A percentile compares a stretch with the other conserved stretches of the same genome.
Conservation (phyloP, 2,888 invertebrate genomes). For the Lagria hirta region DNA sequence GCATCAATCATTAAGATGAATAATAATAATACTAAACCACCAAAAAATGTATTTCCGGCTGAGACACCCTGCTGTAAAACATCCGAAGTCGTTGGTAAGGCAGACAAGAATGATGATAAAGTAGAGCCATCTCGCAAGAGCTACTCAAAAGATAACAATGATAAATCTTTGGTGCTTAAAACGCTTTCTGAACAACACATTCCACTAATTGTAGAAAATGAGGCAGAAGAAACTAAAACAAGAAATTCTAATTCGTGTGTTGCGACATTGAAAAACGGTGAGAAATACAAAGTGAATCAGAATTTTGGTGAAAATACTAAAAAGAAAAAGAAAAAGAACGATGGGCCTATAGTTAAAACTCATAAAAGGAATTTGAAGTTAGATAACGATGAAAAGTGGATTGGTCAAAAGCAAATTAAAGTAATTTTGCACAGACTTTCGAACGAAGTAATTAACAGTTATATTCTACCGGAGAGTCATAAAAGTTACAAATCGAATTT, state of each 20-base stretch:
- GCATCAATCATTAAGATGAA: no score
- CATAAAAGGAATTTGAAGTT: no score
- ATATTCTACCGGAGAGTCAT: constrained; percentile 12
- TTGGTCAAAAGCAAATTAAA: constrained; percentile 19
- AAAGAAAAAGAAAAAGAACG: no score
- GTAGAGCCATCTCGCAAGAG: no score
- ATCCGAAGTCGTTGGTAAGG: constrained; percentile 3
- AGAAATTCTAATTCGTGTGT: no score
- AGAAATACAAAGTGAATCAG: background rate
- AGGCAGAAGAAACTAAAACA: constrained; percentile 1
- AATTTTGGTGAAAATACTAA: constrained; percentile 1
- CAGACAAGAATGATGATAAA: no score
- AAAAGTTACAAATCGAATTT: no score
- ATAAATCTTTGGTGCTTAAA: constrained; percentile 11
- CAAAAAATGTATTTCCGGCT: constrained; percentile 8
- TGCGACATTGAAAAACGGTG: no score
- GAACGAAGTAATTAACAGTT: constrained; percentile 19
- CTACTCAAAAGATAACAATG: constrained; percentile 5
- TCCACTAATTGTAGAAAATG: constrained; percentile 28
- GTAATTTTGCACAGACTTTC: constrained; percentile 18
- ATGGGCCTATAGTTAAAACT: no score
- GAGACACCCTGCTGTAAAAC: constrained; percentile 2
- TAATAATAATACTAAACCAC: constrained; percentile 7
- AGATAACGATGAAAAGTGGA: constrained; percentile 2
- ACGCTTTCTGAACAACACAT: constrained; percentile 28